Evolutionary conservation across 2,113 vertebrate genomes (phyloP).

Genomic region (Psammodynastes pulverulentus): DNA sequence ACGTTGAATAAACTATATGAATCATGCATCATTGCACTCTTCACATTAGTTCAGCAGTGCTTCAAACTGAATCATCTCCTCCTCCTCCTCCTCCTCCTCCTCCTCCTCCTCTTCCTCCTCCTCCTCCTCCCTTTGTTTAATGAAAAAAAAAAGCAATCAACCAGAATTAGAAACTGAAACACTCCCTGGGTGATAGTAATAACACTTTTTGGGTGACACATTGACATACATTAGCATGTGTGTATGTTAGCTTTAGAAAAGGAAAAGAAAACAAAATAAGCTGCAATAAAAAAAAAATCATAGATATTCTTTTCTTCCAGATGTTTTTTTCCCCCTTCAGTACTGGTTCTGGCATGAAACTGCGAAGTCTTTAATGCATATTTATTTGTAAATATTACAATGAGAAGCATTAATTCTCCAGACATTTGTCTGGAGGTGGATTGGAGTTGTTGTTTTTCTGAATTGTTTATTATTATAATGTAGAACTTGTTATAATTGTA

Average conservation of each 20-base stretch:
- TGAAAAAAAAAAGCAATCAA: background rate
- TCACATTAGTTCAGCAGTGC: no score
- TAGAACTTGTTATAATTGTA: background rate
- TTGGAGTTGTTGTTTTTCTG: conserved; percentile 4
- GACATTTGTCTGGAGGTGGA: background rate
- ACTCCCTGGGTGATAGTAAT: background rate
- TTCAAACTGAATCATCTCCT: no score
- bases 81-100: background rate
- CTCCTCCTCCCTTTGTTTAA: background rate
- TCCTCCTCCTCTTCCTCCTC: background rate
- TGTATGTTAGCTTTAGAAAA: background rate
- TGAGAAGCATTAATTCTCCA: background rate
- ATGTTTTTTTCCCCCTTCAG: background rate
- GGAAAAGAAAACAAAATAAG: background rate
- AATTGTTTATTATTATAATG: background rate
- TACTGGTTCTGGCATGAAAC: background rate
- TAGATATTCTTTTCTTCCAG: background rate
- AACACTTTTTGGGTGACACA: background rate
- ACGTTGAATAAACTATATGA: no score
- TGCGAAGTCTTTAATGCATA: background rate
- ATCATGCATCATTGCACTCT: no score
- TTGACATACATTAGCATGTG: background rate
- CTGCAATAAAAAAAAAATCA: background rate
- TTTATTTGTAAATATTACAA: background rate
- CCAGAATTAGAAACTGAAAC: background rate